Evolutionary conservation across 2,888 invertebrate genomes (phyloP).

Genomic region (Pollenia labialis): DNA sequence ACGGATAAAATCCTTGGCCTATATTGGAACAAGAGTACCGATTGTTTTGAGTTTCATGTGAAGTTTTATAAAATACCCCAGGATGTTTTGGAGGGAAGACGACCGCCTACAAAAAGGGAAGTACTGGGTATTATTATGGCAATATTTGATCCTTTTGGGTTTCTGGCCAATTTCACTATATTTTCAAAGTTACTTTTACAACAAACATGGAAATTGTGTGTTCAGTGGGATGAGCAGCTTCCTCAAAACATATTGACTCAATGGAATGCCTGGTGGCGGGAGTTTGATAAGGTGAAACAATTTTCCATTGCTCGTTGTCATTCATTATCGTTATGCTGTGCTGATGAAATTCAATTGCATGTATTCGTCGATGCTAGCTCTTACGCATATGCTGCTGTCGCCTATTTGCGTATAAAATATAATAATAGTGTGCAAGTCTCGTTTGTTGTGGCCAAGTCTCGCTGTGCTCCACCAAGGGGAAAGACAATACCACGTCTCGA

Average conservation of each 20-base stretch:
- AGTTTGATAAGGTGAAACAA: conserved; percentile 45
- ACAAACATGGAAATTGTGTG: conserved; percentile 44
- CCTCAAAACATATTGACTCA: conserved; percentile 39
- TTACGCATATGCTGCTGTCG: conserved; percentile 27
- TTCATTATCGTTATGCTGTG: conserved; percentile 1
- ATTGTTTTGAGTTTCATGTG: conserved; percentile 31
- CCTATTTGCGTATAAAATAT: neutral
- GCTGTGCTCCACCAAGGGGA: conserved; percentile 18
- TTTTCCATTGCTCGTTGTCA: conserved; percentile 58
- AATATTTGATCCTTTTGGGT: conserved; percentile 62
- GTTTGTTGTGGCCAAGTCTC: conserved; percentile 25
- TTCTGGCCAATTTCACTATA: no score
- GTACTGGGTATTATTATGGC: conserved; percentile 35
- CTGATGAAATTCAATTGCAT: conserved; percentile 28
- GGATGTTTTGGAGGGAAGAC: conserved; percentile 20
- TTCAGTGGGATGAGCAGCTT: conserved; percentile 65
- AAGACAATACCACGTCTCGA: conserved; percentile 31
- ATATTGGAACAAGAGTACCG: conserved; percentile 26
- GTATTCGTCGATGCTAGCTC: conserved; percentile 32
- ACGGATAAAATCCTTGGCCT: no score
- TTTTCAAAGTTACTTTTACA: no score
- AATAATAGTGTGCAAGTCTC: neutral
- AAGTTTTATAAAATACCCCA: conserved; percentile 17
- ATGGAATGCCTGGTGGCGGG: conserved; percentile 54
- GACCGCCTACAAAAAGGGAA: conserved; percentile 39